phyloP scores from a whole-genome alignment of 1,140 invertebrate genomes.

The Conus betulinus region DNA sequence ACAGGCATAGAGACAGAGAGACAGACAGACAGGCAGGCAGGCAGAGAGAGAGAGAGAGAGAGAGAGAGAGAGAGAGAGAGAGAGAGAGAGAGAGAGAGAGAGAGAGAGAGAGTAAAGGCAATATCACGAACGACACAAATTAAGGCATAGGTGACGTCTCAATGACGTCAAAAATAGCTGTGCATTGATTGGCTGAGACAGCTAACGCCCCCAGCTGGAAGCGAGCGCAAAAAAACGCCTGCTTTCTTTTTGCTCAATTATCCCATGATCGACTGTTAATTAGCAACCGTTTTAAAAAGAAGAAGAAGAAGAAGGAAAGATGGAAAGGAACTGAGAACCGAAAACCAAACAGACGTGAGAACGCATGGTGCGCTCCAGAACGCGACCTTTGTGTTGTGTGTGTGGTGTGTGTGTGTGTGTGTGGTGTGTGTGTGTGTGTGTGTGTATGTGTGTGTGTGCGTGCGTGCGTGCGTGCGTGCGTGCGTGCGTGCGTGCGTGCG shows the following conservation, averaged over 20 bases:
- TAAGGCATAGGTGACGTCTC: slow-evolving; percentile 4
- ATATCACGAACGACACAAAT: slow-evolving; percentile 4
- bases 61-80: neutral
- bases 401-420: no score
- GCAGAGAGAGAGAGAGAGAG: neutral
- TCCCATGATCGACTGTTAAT: slow-evolving; percentile 7
- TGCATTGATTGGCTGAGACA: slow-evolving; percentile 12
- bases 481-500: no score
- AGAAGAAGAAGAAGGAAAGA: neutral
- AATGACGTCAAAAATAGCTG: slow-evolving; percentile 3
- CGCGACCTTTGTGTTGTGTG: no score
- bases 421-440: no score
- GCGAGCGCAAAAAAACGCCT: neutral
- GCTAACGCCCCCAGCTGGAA: neutral
- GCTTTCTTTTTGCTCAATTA: slow-evolving; percentile 6
- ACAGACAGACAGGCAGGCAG: neutral
- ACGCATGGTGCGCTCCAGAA: no score
- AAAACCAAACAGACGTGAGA: no score
- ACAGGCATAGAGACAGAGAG: neutral
- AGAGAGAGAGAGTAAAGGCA: neutral
- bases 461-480: no score
- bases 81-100: no score
- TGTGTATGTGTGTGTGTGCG: no score
- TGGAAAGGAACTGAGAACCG: no score
- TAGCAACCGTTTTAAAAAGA: neutral